A percentile compares a stretch with the other conserved stretches of the same genome.
phyloP scores from a whole-genome alignment of 1,140 invertebrate species.

The Polypedilum vanderplanki region DNA sequence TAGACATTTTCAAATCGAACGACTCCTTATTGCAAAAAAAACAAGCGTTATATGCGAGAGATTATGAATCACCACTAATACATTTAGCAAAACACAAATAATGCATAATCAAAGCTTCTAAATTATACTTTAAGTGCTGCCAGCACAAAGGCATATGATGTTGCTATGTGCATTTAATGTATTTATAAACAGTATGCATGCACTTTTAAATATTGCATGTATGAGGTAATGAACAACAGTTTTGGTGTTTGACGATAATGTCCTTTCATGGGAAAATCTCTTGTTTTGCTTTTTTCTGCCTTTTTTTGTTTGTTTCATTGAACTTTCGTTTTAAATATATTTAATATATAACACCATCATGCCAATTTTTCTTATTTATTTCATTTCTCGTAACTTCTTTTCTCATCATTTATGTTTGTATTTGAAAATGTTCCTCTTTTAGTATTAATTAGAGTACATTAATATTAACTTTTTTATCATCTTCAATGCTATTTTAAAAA shows the following conservation, averaged over 20 bases:
- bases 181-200: background rate
- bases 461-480: background rate
- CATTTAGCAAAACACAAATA: background rate
- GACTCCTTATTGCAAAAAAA: no score
- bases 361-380: background rate
- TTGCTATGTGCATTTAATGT: conserved; percentile 7
- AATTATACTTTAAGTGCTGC: conserved; percentile 6
- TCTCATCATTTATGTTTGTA: no score
- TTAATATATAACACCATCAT: background rate
- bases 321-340: conserved; percentile 3
- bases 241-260: background rate
- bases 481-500: no score
- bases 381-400: background rate
- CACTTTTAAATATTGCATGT: background rate
- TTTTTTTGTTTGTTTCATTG: background rate
- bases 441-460: background rate
- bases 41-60: background rate
- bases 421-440: background rate
- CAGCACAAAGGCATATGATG: background rate
- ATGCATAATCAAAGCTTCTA: conserved; percentile 7
- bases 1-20: background rate
- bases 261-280: background rate
- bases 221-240: background rate
- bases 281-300: background rate
- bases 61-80: background rate